phyloP scores from a whole-genome alignment of 2,888 invertebrate genomes.

The Luperina nickerlii region DNA sequence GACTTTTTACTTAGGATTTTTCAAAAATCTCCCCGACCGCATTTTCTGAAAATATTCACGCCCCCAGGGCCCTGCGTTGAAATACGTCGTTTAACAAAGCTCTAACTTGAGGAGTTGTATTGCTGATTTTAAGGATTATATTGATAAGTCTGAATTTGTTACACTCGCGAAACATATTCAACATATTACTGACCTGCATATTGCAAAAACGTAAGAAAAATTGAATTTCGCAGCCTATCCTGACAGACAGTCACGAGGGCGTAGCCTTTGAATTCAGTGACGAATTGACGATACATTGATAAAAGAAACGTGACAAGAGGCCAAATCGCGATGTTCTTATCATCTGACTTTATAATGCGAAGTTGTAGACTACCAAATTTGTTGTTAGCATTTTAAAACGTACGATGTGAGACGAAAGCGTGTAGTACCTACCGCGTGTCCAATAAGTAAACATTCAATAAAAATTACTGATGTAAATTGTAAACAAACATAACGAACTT shows the following conservation, averaged over 20 bases:
- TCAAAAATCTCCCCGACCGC: too few relatives aligned
- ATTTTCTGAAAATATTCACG: too few relatives aligned
- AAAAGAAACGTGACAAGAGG: conserved; percentile 19
- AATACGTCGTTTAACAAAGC: too few relatives aligned
- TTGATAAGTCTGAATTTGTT: too few relatives aligned
- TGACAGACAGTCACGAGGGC: background rate
- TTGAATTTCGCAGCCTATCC: background rate
- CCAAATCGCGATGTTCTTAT: conserved; percentile 41
- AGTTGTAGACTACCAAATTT: conserved; percentile 12
- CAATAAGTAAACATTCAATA: conserved; percentile 30
- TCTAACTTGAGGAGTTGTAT: too few relatives aligned
- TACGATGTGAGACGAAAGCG: conserved; percentile 7
- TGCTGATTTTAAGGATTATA: too few relatives aligned
- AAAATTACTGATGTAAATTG: conserved; percentile 2
- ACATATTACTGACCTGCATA: too few relatives aligned
- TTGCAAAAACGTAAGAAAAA: too few relatives aligned
- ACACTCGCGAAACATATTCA: too few relatives aligned
- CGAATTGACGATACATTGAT: conserved; percentile 25
- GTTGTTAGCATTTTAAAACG: background rate
- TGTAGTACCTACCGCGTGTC: conserved; percentile 37
- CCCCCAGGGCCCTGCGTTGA: too few relatives aligned
- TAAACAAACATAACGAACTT: conserved; percentile 11
- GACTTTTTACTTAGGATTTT: too few relatives aligned
- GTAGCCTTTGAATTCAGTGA: conserved; percentile 27
- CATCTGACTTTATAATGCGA: conserved; percentile 19